These are phyloP conservation scores for Halictus quadricinctus DNA, from an alignment of 2,888 invertebrate species.

Conservation along the genomic window DNA sequence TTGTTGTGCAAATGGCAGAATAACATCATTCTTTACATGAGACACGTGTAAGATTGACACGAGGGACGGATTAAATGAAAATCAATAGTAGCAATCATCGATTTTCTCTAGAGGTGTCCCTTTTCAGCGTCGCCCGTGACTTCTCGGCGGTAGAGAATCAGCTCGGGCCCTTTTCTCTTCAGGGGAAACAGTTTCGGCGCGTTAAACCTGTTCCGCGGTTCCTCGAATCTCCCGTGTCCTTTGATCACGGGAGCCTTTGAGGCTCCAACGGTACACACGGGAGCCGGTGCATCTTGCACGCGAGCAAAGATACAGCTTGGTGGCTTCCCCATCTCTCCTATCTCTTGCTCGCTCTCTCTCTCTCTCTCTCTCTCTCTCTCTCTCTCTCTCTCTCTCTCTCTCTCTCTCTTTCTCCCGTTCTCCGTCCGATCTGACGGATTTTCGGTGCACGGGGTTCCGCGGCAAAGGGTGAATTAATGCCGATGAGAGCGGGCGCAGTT, in stretches of 20 bases:
- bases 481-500: constrained; percentile 71
- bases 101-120: background rate
- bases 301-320: constrained; percentile 36
- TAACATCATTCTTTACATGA: too few relatives aligned
- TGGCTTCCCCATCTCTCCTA: constrained; percentile 13
- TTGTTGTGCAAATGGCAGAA: too few relatives aligned
- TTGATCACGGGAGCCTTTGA: constrained; percentile 52
- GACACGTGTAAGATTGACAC: too few relatives aligned
- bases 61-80: background rate
- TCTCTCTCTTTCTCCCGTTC: background rate
- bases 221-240: constrained; percentile 50
- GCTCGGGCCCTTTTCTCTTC: constrained; percentile 15
- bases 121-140: background rate
- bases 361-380: background rate
- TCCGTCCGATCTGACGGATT: constrained; percentile 47
- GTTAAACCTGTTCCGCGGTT: constrained; percentile 50
- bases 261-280: constrained; percentile 28
- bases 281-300: constrained; percentile 42
- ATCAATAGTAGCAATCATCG: background rate
- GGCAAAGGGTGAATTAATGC: constrained; percentile 71
- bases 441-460: constrained; percentile 51
- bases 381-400: background rate
- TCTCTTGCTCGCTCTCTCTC: background rate
- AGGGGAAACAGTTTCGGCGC: constrained; percentile 29
- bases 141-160: background rate